phyloP scores from a whole-genome alignment of 2,113 vertebrate species.

The Romanogobio albipinnatus region DNA sequence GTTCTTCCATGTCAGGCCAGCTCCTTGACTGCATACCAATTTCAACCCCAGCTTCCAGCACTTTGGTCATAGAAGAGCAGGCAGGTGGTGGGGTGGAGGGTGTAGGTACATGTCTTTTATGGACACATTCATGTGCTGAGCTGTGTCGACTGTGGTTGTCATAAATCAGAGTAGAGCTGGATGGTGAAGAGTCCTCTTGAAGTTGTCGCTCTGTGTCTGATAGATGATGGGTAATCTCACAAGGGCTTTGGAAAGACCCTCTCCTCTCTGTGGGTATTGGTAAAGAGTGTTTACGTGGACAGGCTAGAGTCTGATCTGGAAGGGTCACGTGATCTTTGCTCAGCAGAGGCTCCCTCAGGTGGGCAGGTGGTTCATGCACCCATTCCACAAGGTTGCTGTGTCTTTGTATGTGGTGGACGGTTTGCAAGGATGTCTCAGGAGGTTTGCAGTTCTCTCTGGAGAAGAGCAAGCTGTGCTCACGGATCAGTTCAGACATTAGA shows the following conservation, averaged over 20 bases:
- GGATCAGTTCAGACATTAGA: conserved; percentile 71
- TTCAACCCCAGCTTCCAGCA: conserved; percentile 58
- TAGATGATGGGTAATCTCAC: conserved; percentile 45
- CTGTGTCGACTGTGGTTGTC: conserved; percentile 24
- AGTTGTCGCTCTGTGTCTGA: conserved; percentile 38
- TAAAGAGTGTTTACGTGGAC: conserved; percentile 71
- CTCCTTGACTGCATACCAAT: conserved; percentile 67
- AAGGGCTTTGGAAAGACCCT: conserved; percentile 42
- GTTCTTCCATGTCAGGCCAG: conserved; percentile 67
- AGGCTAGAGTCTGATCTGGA: conserved; percentile 53
- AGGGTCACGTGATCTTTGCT: conserved; percentile 38
- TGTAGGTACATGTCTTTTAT: conserved; percentile 7
- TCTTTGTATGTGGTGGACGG: conserved; percentile 42
- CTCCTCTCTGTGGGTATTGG: conserved; percentile 66
- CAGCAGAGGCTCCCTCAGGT: conserved; percentile 17
- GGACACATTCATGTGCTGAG: conserved; percentile 7
- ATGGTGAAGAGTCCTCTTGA: neutral
- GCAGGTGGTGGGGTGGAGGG: conserved; percentile 22
- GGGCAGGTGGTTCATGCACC: conserved; percentile 21
- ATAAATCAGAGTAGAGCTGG: conserved; percentile 39
- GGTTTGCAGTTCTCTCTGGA: conserved; percentile 54
- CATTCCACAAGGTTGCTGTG: conserved; percentile 43
- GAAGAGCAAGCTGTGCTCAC: conserved; percentile 71
- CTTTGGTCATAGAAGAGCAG: conserved; percentile 35
- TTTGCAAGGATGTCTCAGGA: conserved; percentile 46